Base-by-base conservation (phyloP, 1,140 invertebrate species). In the Intoshia linei region DNA sequence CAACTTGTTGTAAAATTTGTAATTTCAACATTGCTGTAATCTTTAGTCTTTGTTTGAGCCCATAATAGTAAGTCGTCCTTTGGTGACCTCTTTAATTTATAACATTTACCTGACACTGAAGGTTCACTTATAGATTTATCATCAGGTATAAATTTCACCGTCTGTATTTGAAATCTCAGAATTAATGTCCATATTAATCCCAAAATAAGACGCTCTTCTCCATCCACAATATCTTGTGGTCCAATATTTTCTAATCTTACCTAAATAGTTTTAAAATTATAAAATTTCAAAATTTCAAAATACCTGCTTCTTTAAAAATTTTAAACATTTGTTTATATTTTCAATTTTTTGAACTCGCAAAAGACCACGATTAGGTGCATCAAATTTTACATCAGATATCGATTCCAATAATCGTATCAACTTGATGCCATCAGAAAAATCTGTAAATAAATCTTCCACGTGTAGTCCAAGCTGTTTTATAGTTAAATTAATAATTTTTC, bases 331-430 rank as follows among this genome's bases (percentile, higher is more conserved):
- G 63, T 93, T 95, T 44, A 95, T 75, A 62, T 98, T 98, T 62
- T 95, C 87, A 27, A 95, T 78, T 65, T 92, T 92, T 61, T 98
- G 87, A 19, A 95, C 84, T 47, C 84, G 64, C 74, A 95, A 84
- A 41, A 73, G 68, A 17, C 84, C 87, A 53, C 72, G 75, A 64
- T 93, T 95, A 38, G 84, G 83, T 46, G 83, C 73, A 24, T 77
- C 81, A 43, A 95, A 64, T 50, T 83, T 77, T 61, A 95, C 84
- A 11, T 84, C 83, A 37, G 79, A 90, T 56, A 98, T 93, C 46
- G 93, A 92, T 66, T 95, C 87, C 52, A 98, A 65, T 36, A 98
- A 67, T 61, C 90, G 90, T 40, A 95, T 68, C 34, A 98, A 65
- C 47, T 83, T 74, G 51, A 73, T 73, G 19, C 87, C 84, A 62